These are phyloP conservation scores for Lysandra bellargus DNA, from an alignment of 2,888 invertebrate species.

Conservation along the genomic window DNA sequence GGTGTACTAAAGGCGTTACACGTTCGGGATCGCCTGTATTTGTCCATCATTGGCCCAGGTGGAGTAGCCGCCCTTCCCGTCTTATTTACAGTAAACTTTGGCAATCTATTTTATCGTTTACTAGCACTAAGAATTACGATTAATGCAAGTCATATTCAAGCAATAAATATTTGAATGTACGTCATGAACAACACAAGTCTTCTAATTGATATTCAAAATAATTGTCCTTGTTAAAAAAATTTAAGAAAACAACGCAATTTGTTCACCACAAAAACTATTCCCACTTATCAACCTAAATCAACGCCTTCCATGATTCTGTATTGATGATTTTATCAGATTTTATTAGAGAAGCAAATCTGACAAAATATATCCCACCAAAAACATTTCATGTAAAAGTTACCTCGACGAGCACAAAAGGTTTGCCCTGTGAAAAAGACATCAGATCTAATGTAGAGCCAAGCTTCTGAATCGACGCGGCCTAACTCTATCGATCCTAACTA, in stretches of 20 bases:
- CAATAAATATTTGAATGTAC: background rate
- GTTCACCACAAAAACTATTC: background rate
- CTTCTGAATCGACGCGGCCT: too few species aligned
- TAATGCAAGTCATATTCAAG: background rate
- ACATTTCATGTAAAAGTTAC: too few species aligned
- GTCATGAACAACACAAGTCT: background rate
- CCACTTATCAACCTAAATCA: too few species aligned
- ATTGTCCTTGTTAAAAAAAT: background rate
- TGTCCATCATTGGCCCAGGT: background rate
- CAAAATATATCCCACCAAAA: too few species aligned
- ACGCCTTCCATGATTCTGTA: too few species aligned
- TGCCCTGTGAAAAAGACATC: too few species aligned
- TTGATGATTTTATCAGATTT: background rate
- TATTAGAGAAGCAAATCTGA: background rate
- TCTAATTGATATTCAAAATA: background rate
- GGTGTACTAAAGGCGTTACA: too few species aligned
- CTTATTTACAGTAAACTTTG: background rate
- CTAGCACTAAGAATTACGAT: background rate
- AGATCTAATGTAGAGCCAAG: too few species aligned
- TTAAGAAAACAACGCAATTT: background rate
- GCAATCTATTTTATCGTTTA: background rate
- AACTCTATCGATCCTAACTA: too few species aligned
- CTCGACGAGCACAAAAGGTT: too few species aligned
- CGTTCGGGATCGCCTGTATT: background rate
- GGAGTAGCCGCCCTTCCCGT: background rate